Evolutionary conservation across 2,888 invertebrate genomes (phyloP), one percentile per base, ranked within the genome.

Genomic region (Cremastinae sp.): DNA sequence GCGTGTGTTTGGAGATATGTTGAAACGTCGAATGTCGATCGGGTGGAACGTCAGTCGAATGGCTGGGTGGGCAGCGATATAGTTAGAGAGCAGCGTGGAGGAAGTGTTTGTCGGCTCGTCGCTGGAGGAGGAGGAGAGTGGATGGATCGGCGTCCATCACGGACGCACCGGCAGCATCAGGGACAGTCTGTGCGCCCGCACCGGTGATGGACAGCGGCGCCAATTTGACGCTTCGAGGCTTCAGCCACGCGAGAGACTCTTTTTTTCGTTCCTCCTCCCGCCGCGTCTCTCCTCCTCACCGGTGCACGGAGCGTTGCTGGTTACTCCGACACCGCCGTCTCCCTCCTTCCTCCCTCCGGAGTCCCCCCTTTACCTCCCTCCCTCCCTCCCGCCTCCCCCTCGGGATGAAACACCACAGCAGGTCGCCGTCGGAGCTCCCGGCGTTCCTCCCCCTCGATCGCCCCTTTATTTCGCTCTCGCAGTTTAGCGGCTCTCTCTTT

Each of bases 171-270:
- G 75, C 74, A 66, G 76, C 78, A 78, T 76, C 80, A 79, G 76
- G 61, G 61, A 79, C 79, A 78, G 79, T 78, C 78, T 72, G 78
- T 59, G 79, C 76, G 79, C 81, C 79, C 81, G 83, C 85, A 84
- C 83, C 86, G 85, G 83, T 88, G 89, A 89, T 89, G 89, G 89
- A 88, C 89, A 89, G 89, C 89, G 89, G 89, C 89, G 89, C 89
- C 89, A 88, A 89, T 89, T 89, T 89, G 89, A 88, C 89, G 89
- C 85, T 89, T 84, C 83, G 86, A 85, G 84, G 87, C 86, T 83
- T 83, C 83, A 83, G 82, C 84, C 87, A 84, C 86, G 86, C 83
- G 85, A 82, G 79, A 80, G 80, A 82, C 81, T 83, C 82, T 66
- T 72, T 80, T 74, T 78, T 79, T 79, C 66, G 51, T 55, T 75